phyloP scores from a whole-genome alignment of 2,797 vertebrate species.

The Sebastes taczanowskii region DNA sequence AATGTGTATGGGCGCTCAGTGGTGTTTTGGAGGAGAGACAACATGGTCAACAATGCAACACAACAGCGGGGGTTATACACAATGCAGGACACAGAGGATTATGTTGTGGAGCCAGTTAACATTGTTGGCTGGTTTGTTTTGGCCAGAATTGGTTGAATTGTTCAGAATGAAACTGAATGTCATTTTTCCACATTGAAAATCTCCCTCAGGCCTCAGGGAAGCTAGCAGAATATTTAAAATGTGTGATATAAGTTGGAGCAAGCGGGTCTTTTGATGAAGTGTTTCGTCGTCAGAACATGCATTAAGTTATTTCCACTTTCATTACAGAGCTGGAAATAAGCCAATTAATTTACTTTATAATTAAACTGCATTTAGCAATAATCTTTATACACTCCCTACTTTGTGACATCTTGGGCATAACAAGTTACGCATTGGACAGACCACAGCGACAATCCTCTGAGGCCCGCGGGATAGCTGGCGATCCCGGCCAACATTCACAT shows the following conservation, averaged over 20 bases:
- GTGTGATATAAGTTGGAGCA: not conserved
- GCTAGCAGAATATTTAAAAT: not conserved
- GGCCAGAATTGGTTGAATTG: conserved; percentile 29
- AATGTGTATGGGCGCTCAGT: conserved; percentile 18
- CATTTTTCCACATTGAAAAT: not conserved
- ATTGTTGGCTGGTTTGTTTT: conserved; percentile 38
- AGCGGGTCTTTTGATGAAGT: not conserved
- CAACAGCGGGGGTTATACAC: conserved; percentile 32
- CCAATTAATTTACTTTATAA: conserved; percentile 9
- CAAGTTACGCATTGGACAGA: not conserved
- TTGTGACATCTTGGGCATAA: not conserved
- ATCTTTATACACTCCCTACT: not conserved
- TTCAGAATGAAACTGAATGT: conserved; percentile 21
- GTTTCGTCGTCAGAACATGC: not conserved
- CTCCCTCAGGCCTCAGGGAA: too few species aligned
- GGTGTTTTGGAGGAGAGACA: conserved; percentile 43
- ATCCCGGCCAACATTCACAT: too few species aligned
- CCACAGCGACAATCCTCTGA: not conserved
- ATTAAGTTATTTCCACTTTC: not conserved
- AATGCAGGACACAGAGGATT: conserved; percentile 46
- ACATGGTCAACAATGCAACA: conserved; percentile 51
- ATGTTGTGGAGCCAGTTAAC: conserved; percentile 43
- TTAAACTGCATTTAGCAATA: not conserved
- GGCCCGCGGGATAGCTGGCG: too few species aligned
- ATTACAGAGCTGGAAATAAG: conserved; percentile 2